These are phyloP conservation scores for Drosophila prostipennis DNA, from an alignment of 2,888 invertebrate genomes.

Conservation along the genomic window DNA sequence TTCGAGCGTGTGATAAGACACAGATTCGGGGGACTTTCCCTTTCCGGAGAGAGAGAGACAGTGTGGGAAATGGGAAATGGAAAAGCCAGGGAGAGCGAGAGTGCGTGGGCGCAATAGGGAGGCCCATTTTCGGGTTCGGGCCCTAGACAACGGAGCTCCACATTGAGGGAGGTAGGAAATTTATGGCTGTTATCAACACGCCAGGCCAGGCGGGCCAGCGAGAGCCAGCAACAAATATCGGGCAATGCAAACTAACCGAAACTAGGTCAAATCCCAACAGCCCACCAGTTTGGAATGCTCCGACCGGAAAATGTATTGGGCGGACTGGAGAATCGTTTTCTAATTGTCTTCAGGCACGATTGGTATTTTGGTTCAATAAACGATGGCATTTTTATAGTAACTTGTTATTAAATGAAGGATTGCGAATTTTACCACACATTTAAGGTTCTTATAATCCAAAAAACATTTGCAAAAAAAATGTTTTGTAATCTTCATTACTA, in stretches of 20 bases:
- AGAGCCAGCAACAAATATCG: slow-evolving; percentile 47
- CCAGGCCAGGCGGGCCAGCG: slow-evolving; percentile 18
- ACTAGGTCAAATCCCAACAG: slow-evolving; percentile 62
- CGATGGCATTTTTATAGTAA: background rate
- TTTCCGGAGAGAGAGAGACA: slow-evolving; percentile 20
- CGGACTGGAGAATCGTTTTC: background rate
- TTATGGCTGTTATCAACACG: slow-evolving; percentile 67
- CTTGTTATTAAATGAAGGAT: too few relatives aligned
- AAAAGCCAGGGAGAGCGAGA: slow-evolving; percentile 15
- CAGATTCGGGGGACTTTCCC: slow-evolving; percentile 54
- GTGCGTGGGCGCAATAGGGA: slow-evolving; percentile 46
- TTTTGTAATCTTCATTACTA: too few relatives aligned
- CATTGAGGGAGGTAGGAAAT: slow-evolving; percentile 77
- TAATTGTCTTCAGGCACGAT: slow-evolving; percentile 9
- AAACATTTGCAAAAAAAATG: too few relatives aligned
- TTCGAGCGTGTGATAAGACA: slow-evolving; percentile 73
- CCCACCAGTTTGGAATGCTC: slow-evolving; percentile 14
- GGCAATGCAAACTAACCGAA: slow-evolving; percentile 45
- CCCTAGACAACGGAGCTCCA: slow-evolving; percentile 70
- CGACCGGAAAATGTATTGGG: background rate
- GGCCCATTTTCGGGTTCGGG: slow-evolving; percentile 23
- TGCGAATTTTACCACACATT: too few relatives aligned
- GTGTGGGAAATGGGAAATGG: background rate
- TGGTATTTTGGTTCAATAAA: background rate
- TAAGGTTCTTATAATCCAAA: too few relatives aligned